A percentile compares a stretch with the other conserved stretches of the same genome.
phyloP scores from a whole-genome alignment of 2,888 invertebrate genomes.

The Andrena minutula region DNA sequence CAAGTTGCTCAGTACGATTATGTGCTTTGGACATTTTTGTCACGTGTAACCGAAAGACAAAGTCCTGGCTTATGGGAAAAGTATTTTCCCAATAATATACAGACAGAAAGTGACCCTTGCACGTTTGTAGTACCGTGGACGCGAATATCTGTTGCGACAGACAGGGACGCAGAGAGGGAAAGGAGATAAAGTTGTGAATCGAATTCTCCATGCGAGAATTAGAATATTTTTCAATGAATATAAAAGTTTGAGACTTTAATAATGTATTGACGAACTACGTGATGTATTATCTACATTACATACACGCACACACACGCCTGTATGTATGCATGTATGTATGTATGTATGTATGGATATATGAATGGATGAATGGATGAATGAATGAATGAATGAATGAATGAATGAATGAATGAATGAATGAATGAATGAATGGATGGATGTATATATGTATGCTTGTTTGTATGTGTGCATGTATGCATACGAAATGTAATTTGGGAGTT shows the following conservation, averaged over 20 bases:
- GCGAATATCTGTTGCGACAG: not conserved
- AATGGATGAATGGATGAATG: too few relatives aligned
- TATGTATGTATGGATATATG: too few relatives aligned
- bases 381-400: not conserved
- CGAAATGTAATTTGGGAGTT: slow-evolving; percentile 2
- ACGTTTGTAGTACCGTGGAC: not conserved
- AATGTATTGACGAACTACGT: not conserved
- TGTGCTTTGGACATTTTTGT: too few relatives aligned
- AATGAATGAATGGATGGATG: not conserved
- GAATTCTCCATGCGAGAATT: not conserved
- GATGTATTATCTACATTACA: too few relatives aligned
- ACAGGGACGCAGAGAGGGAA: not conserved
- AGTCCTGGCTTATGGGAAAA: too few relatives aligned
- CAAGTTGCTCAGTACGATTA: too few relatives aligned
- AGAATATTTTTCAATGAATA: not conserved
- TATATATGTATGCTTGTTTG: not conserved
- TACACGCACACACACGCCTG: too few relatives aligned
- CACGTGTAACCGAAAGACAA: too few relatives aligned
- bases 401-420: not conserved
- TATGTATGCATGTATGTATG: too few relatives aligned
- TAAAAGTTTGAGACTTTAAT: not conserved
- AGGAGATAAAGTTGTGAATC: not conserved
- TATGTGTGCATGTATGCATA: not conserved
- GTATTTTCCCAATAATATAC: too few relatives aligned
- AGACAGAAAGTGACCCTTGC: too few relatives aligned